phyloP scores from a whole-genome alignment of 2,113 vertebrate genomes.

The Pachyramphus minor region DNA sequence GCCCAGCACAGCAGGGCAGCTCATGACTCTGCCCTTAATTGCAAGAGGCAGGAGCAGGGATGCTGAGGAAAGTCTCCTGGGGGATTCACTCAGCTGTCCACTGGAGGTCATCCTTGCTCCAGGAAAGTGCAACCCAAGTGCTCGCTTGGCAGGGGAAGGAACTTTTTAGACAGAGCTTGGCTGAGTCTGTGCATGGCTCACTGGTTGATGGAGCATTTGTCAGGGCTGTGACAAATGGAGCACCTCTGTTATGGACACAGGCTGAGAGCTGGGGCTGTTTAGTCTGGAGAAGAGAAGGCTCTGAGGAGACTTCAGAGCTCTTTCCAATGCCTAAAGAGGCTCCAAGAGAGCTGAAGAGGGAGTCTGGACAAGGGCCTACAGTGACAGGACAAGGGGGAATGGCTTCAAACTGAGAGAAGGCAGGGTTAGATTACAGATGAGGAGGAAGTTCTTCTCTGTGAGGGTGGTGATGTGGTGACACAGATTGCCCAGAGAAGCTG shows the following conservation, averaged over 20 bases:
- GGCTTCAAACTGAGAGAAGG: neutral
- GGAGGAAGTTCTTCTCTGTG: neutral
- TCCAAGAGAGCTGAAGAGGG: neutral
- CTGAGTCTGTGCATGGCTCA: neutral
- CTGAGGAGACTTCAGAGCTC: neutral
- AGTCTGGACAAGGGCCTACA: neutral
- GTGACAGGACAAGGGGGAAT: neutral
- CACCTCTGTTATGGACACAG: neutral
- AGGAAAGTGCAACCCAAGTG: neutral
- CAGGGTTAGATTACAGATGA: neutral
- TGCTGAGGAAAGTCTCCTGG: neutral
- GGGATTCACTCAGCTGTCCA: conserved; percentile 20
- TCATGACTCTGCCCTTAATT: neutral
- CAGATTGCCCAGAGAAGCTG: neutral
- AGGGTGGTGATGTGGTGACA: neutral
- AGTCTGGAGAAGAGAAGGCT: neutral
- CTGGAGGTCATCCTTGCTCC: conserved; percentile 53
- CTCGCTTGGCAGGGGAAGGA: neutral
- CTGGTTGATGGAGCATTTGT: neutral
- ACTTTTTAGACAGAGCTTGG: neutral
- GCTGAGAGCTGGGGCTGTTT: neutral
- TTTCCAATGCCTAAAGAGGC: neutral
- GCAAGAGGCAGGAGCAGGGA: neutral
- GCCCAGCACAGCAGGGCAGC: neutral
- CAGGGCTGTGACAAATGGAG: neutral